A percentile compares a stretch with the other conserved stretches of the same genome.
Evolutionary conservation across 2,113 vertebrate genomes (phyloP).

Genomic region (Crotalus horridus): DNA sequence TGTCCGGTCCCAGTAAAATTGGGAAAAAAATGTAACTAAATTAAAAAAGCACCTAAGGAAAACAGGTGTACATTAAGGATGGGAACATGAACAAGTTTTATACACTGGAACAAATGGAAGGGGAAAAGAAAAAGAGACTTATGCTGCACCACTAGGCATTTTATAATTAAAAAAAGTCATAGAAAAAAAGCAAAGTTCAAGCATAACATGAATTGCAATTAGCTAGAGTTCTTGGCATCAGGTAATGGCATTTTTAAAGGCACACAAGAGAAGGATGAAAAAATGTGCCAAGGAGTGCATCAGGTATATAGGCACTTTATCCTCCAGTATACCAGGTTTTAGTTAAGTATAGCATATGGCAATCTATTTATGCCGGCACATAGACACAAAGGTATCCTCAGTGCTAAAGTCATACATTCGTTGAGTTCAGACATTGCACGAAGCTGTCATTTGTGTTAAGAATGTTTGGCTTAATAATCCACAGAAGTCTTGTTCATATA

Average conservation of each 20-base stretch:
- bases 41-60: slow-evolving; percentile 12
- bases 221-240: neutral
- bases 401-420: neutral
- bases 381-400: neutral
- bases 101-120: neutral
- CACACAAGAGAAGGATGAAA: neutral
- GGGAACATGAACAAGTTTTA: neutral
- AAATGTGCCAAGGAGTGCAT: neutral
- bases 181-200: neutral
- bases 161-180: slow-evolving; percentile 3
- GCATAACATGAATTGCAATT: slow-evolving; percentile 22
- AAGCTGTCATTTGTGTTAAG: neutral
- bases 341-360: neutral
- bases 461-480: neutral
- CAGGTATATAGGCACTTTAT: neutral
- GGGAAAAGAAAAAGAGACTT: neutral
- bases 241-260: neutral
- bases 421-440: neutral
- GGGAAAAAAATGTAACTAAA: neutral
- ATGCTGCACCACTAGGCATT: neutral
- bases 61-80: neutral
- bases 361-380: neutral
- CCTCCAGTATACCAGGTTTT: neutral
- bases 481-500: neutral
- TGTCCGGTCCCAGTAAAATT: neutral